These are phyloP conservation scores for Polyommatus iphigenia DNA, from an alignment of 2,888 invertebrate species.

Conservation along the genomic window DNA sequence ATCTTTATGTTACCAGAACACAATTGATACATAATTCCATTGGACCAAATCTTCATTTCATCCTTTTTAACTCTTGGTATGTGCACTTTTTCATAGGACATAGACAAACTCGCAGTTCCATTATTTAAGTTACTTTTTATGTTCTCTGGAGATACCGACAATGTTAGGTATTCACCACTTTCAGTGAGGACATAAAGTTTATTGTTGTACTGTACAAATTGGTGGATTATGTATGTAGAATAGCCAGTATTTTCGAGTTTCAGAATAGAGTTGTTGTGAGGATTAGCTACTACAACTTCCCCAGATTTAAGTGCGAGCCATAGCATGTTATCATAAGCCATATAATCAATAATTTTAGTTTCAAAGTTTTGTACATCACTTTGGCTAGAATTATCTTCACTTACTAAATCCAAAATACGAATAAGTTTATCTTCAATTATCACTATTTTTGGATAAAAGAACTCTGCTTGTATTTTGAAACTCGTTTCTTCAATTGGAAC, in stretches of 20 bases:
- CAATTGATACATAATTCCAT: slow-evolving; percentile 52
- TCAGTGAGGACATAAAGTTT: slow-evolving; percentile 58
- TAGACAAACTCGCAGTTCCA: slow-evolving; percentile 46
- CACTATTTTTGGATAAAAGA: slow-evolving; percentile 60
- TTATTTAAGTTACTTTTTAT: slow-evolving; percentile 49
- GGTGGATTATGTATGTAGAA: slow-evolving; percentile 55
- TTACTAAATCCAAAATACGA: slow-evolving; percentile 38
- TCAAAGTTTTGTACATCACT: slow-evolving; percentile 47
- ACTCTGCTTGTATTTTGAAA: slow-evolving; percentile 47
- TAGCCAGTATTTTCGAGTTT: slow-evolving; percentile 49
- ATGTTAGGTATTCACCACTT: slow-evolving; percentile 57
- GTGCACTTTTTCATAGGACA: slow-evolving; percentile 51
- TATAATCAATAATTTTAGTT: slow-evolving; percentile 52
- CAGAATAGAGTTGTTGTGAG: slow-evolving; percentile 47
- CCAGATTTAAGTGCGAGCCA: slow-evolving; percentile 62
- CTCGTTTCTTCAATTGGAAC: slow-evolving; percentile 39
- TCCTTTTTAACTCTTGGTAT: slow-evolving; percentile 34
- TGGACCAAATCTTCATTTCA: slow-evolving; percentile 37
- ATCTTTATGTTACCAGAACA: slow-evolving; percentile 47
- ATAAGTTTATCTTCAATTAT: slow-evolving; percentile 48
- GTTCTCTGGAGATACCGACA: slow-evolving; percentile 48
- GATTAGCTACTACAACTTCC: slow-evolving; percentile 54
- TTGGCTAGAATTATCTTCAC: slow-evolving; percentile 36
- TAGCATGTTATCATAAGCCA: slow-evolving; percentile 53
- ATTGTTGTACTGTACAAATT: slow-evolving; percentile 46